phyloP scores from a whole-genome alignment of 2,797 vertebrate species.

The Alca torda region DNA sequence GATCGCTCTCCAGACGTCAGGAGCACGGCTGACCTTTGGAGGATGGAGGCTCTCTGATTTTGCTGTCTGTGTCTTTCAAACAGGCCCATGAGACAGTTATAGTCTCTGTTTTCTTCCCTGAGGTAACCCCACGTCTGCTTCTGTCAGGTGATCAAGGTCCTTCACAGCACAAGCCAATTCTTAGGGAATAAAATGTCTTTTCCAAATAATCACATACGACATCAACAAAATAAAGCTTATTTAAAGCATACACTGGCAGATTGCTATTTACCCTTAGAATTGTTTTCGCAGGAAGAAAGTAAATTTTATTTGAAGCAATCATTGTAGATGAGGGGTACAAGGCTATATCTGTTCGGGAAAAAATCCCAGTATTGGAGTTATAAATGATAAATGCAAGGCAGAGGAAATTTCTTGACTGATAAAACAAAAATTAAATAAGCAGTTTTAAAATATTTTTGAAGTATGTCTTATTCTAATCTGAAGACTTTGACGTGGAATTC shows the following conservation, averaged over 20 bases:
- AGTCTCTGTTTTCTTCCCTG: neutral
- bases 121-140: neutral
- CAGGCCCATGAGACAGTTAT: neutral
- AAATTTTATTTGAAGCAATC: slow-evolving; percentile 2
- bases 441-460: neutral
- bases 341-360: neutral
- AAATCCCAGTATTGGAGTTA: neutral
- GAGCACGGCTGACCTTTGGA: neutral
- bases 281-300: neutral
- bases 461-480: neutral
- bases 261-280: neutral
- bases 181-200: neutral
- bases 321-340: neutral
- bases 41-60: neutral
- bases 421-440: neutral
- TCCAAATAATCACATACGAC: neutral
- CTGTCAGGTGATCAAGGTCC: neutral
- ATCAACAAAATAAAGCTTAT: neutral
- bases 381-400: neutral
- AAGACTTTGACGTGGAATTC: neutral
- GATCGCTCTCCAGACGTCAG: neutral
- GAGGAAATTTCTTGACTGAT: neutral
- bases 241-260: neutral
- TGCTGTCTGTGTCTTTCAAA: neutral
- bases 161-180: neutral